phyloP scores from a whole-genome alignment of 1,140 invertebrate species.

The Samia ricini region DNA sequence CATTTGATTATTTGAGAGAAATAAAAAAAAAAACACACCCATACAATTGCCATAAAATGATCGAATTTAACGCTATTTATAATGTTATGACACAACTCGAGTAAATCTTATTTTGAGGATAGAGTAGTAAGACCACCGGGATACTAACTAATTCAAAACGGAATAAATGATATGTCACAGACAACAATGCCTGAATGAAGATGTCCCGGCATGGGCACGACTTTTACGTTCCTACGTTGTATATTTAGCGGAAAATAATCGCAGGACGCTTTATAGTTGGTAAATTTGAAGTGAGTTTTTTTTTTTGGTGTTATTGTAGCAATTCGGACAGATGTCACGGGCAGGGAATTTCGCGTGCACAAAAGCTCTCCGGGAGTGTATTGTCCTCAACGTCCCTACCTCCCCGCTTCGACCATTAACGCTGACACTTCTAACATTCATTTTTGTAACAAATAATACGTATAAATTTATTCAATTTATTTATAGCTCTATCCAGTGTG shows the following conservation, averaged over 20 bases:
- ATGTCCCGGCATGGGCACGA: constrained; percentile 32
- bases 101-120: constrained; percentile 28
- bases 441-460: constrained; percentile 64
- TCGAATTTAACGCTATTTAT: constrained; percentile 41
- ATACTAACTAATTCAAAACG: constrained; percentile 36
- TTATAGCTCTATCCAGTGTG: constrained; percentile 52
- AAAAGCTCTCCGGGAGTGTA: constrained; percentile 66
- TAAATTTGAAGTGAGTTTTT: constrained; percentile 64
- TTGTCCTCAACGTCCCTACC: constrained; percentile 52
- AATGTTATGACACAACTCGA: constrained; percentile 60
- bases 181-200: constrained; percentile 63
- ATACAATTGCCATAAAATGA: constrained; percentile 33
- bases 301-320: constrained; percentile 73
- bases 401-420: constrained; percentile 60
- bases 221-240: constrained; percentile 37
- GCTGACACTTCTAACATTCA: constrained; percentile 65
- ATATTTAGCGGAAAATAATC: constrained; percentile 56
- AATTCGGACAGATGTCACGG: constrained; percentile 72
- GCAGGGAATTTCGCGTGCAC: constrained; percentile 57
- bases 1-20: not conserved
- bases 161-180: constrained; percentile 63
- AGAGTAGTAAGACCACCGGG: constrained; percentile 47
- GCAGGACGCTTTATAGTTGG: constrained; percentile 47
- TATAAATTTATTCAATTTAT: constrained; percentile 68
- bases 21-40: not conserved